These are phyloP conservation scores for Callithrix jacchus DNA, from an alignment of 2,113 vertebrate genomes.

Conservation along the genomic window DNA sequence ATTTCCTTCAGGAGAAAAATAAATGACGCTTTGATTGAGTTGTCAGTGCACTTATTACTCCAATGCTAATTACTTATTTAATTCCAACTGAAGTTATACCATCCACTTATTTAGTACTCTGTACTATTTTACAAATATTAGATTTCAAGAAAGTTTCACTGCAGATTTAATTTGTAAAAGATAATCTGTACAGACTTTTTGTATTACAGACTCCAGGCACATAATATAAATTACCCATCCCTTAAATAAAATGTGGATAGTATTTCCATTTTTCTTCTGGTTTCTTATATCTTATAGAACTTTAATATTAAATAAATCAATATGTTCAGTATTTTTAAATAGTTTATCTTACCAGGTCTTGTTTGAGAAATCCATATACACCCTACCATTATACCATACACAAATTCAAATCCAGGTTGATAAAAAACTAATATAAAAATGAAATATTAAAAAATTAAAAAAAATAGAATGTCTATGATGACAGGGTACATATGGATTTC, in stretches of 20 bases:
- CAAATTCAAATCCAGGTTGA: neutral
- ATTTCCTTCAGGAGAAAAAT: neutral
- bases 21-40: neutral
- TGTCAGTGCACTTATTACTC: neutral
- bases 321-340: neutral
- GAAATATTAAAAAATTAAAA: neutral
- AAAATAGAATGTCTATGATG: neutral
- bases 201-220: neutral
- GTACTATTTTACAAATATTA: neutral
- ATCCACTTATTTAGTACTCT: neutral
- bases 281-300: neutral
- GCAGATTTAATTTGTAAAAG: neutral
- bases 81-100: neutral
- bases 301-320: neutral
- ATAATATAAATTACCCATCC: neutral
- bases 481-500: neutral
- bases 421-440: neutral
- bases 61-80: neutral
- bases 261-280: neutral
- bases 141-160: neutral
- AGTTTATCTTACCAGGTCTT: neutral
- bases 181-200: neutral
- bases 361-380: neutral
- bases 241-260: neutral
- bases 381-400: neutral